These are phyloP conservation scores for Cetonia aurata DNA, from an alignment of 2,888 invertebrate species.

Conservation along the genomic window DNA sequence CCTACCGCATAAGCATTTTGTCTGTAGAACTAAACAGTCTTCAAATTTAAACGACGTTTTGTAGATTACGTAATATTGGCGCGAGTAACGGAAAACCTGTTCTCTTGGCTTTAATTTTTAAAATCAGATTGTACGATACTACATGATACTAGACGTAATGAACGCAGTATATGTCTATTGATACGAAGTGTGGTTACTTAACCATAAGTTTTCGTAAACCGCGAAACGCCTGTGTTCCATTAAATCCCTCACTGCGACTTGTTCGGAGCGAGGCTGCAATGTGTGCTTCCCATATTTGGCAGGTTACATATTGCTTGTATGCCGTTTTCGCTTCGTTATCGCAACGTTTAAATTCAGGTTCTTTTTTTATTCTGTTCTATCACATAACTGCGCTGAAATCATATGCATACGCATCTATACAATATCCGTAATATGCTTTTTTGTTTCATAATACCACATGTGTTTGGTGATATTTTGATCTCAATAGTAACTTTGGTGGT, in stretches of 20 bases:
- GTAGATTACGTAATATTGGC: slow-evolving; percentile 22
- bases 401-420: neutral
- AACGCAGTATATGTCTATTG: slow-evolving; percentile 25
- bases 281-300: slow-evolving; percentile 27
- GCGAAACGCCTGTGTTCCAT: slow-evolving; percentile 1
- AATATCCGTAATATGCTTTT: neutral
- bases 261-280: slow-evolving; percentile 8
- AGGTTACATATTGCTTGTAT: slow-evolving; percentile 4
- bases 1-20: neutral
- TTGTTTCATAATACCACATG: neutral
- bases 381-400: too few species aligned
- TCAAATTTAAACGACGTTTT: slow-evolving; percentile 32
- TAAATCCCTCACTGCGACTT: slow-evolving; percentile 6
- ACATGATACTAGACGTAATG: neutral
- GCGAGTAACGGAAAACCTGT: slow-evolving; percentile 17
- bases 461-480: slow-evolving; percentile 11
- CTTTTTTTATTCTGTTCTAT: too few species aligned
- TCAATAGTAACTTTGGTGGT: too few species aligned
- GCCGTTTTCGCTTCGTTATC: neutral
- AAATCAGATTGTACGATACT: slow-evolving; percentile 17
- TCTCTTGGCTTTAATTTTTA: slow-evolving; percentile 31
- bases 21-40: slow-evolving; percentile 33
- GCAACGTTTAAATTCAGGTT: neutral
- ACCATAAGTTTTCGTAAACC: slow-evolving; percentile 5
- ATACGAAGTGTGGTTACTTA: slow-evolving; percentile 9